phyloP scores from a whole-genome alignment of 2,888 invertebrate species.

The Drosophila nigritarsus region DNA sequence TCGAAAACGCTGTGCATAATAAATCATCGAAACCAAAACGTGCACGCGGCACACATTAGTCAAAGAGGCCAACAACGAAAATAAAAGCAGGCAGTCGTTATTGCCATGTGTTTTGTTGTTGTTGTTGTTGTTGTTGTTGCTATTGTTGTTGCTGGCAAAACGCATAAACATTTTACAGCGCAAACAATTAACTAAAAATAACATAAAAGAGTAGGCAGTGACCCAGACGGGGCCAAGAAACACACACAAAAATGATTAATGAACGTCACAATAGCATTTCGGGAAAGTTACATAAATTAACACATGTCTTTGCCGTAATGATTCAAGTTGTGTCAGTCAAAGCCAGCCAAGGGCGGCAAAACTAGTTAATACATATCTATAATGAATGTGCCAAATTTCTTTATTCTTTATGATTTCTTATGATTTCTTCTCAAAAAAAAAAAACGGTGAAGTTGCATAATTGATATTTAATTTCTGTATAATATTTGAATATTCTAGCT shows the following conservation, averaged over 20 bases:
- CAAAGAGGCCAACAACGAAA: slow-evolving; percentile 61
- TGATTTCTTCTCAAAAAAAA: too few species aligned
- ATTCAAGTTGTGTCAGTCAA: slow-evolving; percentile 47
- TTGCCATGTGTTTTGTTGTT: slow-evolving; percentile 36
- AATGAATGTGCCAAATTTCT: slow-evolving; percentile 30
- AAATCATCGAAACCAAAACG: slow-evolving; percentile 69
- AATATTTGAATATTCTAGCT: not conserved
- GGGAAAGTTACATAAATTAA: slow-evolving; percentile 82
- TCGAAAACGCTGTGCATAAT: slow-evolving; percentile 63
- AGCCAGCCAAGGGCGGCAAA: slow-evolving; percentile 27
- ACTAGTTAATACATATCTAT: slow-evolving; percentile 38
- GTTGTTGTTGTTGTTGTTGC: slow-evolving; percentile 9
- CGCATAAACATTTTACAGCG: slow-evolving; percentile 80
- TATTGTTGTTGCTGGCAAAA: slow-evolving; percentile 58
- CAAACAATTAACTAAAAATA: slow-evolving; percentile 81
- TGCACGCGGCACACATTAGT: slow-evolving; percentile 78
- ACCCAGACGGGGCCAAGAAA: slow-evolving; percentile 36
- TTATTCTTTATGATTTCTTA: not conserved
- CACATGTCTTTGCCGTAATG: slow-evolving; percentile 77
- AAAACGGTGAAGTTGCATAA: not conserved
- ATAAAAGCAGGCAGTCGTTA: slow-evolving; percentile 45
- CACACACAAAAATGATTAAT: slow-evolving; percentile 72
- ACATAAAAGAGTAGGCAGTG: slow-evolving; percentile 75
- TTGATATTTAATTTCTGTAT: not conserved
- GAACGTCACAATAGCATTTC: slow-evolving; percentile 66